Conservation (phyloP, 1,140 invertebrate species). For the Doryteuthis pealeii region DNA sequence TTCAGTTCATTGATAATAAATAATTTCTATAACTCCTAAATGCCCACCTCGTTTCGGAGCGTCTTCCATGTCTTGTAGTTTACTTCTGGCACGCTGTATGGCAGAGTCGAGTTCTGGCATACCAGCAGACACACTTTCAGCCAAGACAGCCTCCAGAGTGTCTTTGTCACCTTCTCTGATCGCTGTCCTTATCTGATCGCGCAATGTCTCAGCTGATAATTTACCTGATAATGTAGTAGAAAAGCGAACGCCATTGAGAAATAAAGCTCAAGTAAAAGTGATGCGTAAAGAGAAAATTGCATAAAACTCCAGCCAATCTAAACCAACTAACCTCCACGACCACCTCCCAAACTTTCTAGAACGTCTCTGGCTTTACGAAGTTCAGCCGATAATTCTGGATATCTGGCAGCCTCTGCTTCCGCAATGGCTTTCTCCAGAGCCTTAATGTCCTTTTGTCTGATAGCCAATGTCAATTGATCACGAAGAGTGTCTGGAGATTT, state of each 20-base stretch:
- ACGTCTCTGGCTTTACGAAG: neutral
- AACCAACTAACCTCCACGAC: neutral
- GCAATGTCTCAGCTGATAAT: neutral
- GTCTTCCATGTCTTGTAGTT: neutral
- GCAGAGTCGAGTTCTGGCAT: neutral
- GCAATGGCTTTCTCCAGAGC: neutral
- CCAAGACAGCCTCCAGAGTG: neutral
- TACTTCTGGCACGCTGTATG: neutral
- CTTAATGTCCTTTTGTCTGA: neutral
- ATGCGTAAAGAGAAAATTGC: too few relatives aligned
- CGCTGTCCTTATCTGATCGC: neutral
- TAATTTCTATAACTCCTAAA: too few relatives aligned
- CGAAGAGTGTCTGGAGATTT: neutral
- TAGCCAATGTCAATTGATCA: neutral
- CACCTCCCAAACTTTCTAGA: neutral
- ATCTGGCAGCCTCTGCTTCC: neutral
- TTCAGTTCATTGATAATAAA: too few relatives aligned
- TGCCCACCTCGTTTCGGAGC: too few relatives aligned
- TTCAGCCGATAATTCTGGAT: neutral
- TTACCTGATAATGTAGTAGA: too few relatives aligned
- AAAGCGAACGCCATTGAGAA: too few relatives aligned
- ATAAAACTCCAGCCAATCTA: too few relatives aligned
- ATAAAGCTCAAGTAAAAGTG: too few relatives aligned
- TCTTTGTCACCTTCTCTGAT: neutral
- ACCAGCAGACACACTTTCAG: neutral